Evolutionary conservation across 2,113 vertebrate genomes (phyloP), one percentile per base, ranked within the genome.

Genomic region (Tragelaphus scriptus): DNA sequence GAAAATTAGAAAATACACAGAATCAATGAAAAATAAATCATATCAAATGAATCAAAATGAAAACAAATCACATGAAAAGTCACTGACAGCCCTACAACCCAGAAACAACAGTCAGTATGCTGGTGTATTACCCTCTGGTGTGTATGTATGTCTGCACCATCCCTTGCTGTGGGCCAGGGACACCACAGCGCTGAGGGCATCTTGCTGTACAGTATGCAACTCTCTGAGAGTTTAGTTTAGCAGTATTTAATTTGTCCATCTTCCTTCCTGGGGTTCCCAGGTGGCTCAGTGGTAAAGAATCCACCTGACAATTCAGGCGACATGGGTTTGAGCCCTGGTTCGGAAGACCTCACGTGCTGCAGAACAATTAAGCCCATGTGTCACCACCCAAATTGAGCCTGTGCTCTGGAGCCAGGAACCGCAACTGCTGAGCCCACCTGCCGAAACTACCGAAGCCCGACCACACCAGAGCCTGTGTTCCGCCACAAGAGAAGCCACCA

Each of bases 11-110:
- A 80, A 79, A 32, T 13, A 51, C 10, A 14, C 30, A n/a, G 51
- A 79, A 40, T 53, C 30, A 23, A 58, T 40, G 40, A 40, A 40
- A 40, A 40, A 75, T 40, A 75, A 75, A 40, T 75, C 5, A 40
- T 19, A 65, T 65, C 32, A 65, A 65, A 63, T 32, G 14, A 63
- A 32, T 65, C 30, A 65, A 65, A 65, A 65, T n/a, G 30, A 65
- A 65, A 65, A 65, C 63, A 65, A 65, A 65, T 65, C 32, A n/a
- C n/a, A n/a, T 68, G 56, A 79, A 89, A 91, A 86, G 56, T 47
- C 44, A 68, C 55, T 56, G 36, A 32, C 11, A 85, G 85, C 32
- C 17, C 91, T 71, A 11, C 68, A 23, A 44, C 32, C 49, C 79
- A 92, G 55, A 97, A 88, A 58, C 36, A 58, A 92, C 17, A 11